A percentile compares a stretch with the other conserved stretches of the same genome.
These are phyloP conservation scores for Dasypus novemcinctus DNA, from an alignment of 2,113 vertebrate species.

Conservation along the genomic window DNA sequence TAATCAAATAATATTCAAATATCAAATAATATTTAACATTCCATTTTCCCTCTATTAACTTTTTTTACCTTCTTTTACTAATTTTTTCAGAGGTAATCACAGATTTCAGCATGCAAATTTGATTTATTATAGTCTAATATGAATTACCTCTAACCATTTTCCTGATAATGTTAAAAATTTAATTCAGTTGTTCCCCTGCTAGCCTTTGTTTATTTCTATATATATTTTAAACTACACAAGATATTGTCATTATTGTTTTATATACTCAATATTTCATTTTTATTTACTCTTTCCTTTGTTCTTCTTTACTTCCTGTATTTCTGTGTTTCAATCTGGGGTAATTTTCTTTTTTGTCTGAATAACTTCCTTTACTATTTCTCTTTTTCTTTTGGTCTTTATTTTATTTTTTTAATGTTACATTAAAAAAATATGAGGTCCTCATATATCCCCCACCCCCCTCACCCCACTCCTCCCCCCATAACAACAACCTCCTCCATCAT, in stretches of 20 bases:
- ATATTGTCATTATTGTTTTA: not conserved
- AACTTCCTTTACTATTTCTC: not conserved
- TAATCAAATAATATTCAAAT: not conserved
- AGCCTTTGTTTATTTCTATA: not conserved
- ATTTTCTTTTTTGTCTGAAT: not conserved
- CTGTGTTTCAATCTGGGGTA: not conserved
- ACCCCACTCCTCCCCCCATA: too few species aligned
- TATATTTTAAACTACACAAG: not conserved
- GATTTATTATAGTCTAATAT: not conserved
- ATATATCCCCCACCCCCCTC: too few species aligned
- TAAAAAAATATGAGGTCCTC: too few species aligned
- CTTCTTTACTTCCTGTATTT: not conserved
- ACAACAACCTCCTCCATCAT: too few species aligned
- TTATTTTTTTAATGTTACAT: too few species aligned
- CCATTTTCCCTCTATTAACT: not conserved
- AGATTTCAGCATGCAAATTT: not conserved
- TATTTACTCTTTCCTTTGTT: not conserved
- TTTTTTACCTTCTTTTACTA: not conserved
- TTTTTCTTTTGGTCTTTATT: too few species aligned
- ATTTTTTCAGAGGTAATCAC: not conserved
- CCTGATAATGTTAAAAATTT: constrained; percentile 1
- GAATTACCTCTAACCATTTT: not conserved
- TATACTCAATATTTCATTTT: not conserved
- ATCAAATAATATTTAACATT: too few species aligned
- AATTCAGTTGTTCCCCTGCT: not conserved